A percentile compares a stretch with the other conserved stretches of the same genome.
phyloP scores from a whole-genome alignment of 1,140 invertebrate species.

The Gonatopus flavifemur region DNA sequence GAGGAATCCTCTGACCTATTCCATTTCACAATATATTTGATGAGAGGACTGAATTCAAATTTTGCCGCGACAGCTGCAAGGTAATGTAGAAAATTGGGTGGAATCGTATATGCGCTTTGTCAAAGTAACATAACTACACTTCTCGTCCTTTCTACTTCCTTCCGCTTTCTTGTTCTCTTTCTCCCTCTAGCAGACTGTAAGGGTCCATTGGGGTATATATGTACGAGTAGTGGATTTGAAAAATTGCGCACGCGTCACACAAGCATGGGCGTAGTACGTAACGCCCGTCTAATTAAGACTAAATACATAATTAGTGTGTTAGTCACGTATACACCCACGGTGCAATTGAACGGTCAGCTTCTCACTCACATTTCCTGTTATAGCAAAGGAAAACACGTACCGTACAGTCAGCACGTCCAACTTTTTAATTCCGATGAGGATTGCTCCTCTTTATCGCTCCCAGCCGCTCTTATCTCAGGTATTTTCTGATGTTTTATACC shows the following conservation, averaged over 20 bases:
- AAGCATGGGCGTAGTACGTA: slow-evolving; percentile 36
- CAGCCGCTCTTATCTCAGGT: slow-evolving; percentile 6
- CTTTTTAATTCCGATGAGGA: slow-evolving; percentile 28
- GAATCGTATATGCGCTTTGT: neutral
- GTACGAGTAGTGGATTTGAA: slow-evolving; percentile 13
- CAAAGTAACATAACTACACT: no score
- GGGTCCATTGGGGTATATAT: no score
- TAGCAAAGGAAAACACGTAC: slow-evolving; percentile 39
- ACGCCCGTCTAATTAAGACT: slow-evolving; percentile 52
- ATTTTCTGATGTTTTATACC: no score
- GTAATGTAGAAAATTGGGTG: no score
- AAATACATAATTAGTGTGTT: slow-evolving; percentile 56
- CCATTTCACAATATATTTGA: no score
- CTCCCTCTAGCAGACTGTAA: neutral
- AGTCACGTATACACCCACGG: slow-evolving; percentile 46
- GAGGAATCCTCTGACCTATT: no score
- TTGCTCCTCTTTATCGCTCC: slow-evolving; percentile 10
- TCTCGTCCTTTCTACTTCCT: neutral
- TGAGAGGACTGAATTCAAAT: no score
- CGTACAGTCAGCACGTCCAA: slow-evolving; percentile 31
- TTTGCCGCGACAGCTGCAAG: no score
- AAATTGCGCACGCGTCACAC: slow-evolving; percentile 22
- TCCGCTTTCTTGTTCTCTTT: neutral
- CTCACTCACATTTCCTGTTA: slow-evolving; percentile 13
- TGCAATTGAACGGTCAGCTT: slow-evolving; percentile 51